These are phyloP conservation scores for Nomada ferruginata DNA, from an alignment of 2,888 invertebrate genomes.

Conservation along the genomic window DNA sequence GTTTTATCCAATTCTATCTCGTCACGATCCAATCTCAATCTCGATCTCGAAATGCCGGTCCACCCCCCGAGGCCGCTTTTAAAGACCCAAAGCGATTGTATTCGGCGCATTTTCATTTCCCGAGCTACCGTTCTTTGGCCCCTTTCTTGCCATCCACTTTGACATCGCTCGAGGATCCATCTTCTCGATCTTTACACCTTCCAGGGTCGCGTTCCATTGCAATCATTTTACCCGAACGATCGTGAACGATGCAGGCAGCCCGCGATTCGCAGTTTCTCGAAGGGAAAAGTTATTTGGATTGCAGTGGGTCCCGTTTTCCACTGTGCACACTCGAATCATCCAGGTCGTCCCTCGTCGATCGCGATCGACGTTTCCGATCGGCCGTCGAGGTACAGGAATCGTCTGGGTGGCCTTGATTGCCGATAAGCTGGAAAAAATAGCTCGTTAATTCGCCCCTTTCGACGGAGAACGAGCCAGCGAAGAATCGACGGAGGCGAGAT, in stretches of 20 bases:
- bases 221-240: no score
- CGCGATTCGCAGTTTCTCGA: no score
- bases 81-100: constrained; percentile 35
- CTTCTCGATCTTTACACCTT: background rate
- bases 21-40: constrained; percentile 70
- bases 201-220: background rate
- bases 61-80: constrained; percentile 42
- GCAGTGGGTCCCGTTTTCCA: no score
- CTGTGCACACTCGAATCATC: no score
- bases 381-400: constrained; percentile 2
- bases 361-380: no score
- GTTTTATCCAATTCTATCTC: constrained; percentile 76
- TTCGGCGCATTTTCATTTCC: constrained; percentile 36
- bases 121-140: constrained; percentile 14
- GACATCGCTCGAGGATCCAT: background rate
- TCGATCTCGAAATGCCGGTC: constrained; percentile 71
- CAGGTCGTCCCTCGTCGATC: no score
- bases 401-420: constrained; percentile 34
- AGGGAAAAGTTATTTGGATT: no score
- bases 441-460: constrained; percentile 64
- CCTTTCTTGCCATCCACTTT: background rate
- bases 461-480: constrained; percentile 7
- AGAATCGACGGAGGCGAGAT: constrained; percentile 30
- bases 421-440: constrained; percentile 30
- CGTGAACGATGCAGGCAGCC: no score